A percentile compares a stretch with the other conserved stretches of the same genome.
Evolutionary conservation across 1,140 invertebrate species (phyloP).

Genomic region (Hyles euphorbiae): DNA sequence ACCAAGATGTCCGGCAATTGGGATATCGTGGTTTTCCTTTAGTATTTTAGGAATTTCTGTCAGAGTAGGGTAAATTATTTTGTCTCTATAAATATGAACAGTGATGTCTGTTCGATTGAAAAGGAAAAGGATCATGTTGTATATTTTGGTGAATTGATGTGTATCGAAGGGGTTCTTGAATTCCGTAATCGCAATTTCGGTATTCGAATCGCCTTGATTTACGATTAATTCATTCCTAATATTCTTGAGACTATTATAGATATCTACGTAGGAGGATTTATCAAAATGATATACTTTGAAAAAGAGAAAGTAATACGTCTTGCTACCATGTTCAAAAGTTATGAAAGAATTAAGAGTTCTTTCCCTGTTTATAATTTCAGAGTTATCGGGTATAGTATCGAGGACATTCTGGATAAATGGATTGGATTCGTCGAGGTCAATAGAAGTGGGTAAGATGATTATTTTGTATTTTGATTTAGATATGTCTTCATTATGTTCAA

Average conservation of each 20-base stretch:
- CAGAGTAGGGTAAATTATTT: slow-evolving; percentile 20
- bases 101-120: slow-evolving; percentile 17
- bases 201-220: neutral
- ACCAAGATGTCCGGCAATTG: slow-evolving; percentile 23
- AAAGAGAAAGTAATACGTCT: slow-evolving; percentile 25
- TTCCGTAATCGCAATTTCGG: slow-evolving; percentile 17
- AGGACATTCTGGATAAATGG: slow-evolving; percentile 22
- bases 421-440: slow-evolving; percentile 33
- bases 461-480: slow-evolving; percentile 10
- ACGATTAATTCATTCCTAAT: slow-evolving; percentile 8
- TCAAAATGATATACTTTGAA: slow-evolving; percentile 29
- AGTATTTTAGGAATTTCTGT: slow-evolving; percentile 22
- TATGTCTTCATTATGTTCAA: slow-evolving; percentile 7
- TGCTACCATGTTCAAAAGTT: slow-evolving; percentile 7
- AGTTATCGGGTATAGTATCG: neutral
- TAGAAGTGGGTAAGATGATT: slow-evolving; percentile 24
- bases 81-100: slow-evolving; percentile 19
- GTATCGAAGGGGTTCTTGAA: slow-evolving; percentile 27
- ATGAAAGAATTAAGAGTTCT: slow-evolving; percentile 12
- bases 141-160: slow-evolving; percentile 18
- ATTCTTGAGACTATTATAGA: slow-evolving; percentile 22
- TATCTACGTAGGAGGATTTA: slow-evolving; percentile 14
- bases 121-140: slow-evolving; percentile 15
- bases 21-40: slow-evolving; percentile 25
- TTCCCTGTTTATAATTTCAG: slow-evolving; percentile 14